Conservation (phyloP, 2,888 invertebrate species). For the Ectropis crepuscularia region DNA sequence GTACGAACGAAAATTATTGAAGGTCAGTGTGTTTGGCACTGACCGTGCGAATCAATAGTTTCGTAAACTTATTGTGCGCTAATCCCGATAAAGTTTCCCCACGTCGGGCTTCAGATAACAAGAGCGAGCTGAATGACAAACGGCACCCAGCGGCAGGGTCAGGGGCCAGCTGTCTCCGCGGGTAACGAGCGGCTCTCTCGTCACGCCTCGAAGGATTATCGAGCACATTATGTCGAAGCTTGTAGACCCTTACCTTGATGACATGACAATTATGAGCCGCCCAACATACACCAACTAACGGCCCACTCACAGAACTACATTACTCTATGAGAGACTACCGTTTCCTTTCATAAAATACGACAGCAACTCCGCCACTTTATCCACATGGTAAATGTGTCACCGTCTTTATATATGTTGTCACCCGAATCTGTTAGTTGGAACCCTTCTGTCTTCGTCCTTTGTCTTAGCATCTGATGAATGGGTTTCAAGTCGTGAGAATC, state of each 20-base stretch:
- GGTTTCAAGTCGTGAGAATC: slow-evolving; percentile 13
- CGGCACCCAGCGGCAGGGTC: slow-evolving; percentile 48
- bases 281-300: neutral
- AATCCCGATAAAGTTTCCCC: neutral
- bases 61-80: neutral
- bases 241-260: slow-evolving; percentile 25
- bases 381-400: neutral
- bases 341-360: neutral
- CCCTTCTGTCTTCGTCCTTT: slow-evolving; percentile 5
- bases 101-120: slow-evolving; percentile 18
- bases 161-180: slow-evolving; percentile 49
- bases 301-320: neutral
- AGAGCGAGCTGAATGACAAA: slow-evolving; percentile 25
- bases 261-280: slow-evolving; percentile 22
- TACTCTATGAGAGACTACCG: too few relatives aligned
- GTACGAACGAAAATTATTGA: too few relatives aligned
- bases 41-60: neutral
- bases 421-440: slow-evolving; percentile 2
- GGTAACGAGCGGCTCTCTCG: slow-evolving; percentile 45
- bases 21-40: too few relatives aligned
- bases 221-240: slow-evolving; percentile 22
- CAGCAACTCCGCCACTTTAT: neutral
- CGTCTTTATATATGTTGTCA: slow-evolving; percentile 6
- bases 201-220: slow-evolving; percentile 38
- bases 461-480: slow-evolving; percentile 14